Evolutionary conservation across 2,888 invertebrate genomes (phyloP).

Genomic region (Chydorus sphaericus): DNA sequence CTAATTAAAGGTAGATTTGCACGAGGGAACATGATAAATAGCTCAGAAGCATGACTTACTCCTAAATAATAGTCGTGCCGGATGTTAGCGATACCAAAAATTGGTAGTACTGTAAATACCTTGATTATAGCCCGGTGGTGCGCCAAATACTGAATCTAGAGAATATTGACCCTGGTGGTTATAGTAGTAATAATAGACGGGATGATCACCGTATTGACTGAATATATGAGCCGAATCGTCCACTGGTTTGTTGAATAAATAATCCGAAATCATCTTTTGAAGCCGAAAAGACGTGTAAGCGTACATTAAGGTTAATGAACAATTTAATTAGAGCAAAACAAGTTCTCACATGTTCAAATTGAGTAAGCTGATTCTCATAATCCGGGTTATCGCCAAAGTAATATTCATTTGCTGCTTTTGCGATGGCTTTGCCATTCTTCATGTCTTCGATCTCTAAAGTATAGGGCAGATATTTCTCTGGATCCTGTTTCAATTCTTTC

Average conservation of each 20-base stretch:
- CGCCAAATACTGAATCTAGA: neutral
- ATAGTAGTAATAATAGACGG: neutral
- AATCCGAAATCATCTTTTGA: slow-evolving; percentile 6
- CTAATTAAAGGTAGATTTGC: neutral
- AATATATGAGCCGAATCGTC: neutral
- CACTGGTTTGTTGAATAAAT: neutral
- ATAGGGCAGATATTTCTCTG: neutral
- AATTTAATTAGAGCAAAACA: neutral
- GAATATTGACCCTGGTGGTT: neutral
- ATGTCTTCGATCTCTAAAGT: neutral
- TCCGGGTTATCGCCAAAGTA: neutral
- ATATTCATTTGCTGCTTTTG: neutral
- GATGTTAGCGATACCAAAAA: too few relatives aligned
- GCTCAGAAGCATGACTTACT: slow-evolving; percentile 3
- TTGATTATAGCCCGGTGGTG: neutral
- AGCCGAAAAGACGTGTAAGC: neutral
- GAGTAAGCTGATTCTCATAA: neutral
- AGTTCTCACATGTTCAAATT: slow-evolving; percentile 5
- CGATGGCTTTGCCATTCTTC: neutral
- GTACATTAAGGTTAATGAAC: neutral
- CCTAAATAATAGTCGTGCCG: neutral
- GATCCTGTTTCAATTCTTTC: neutral
- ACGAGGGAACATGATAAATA: neutral
- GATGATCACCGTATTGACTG: neutral
- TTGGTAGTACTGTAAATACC: neutral